Evolutionary conservation across 2,113 vertebrate species (phyloP), one percentile per base, ranked within the genome.

Genomic region (Hemibagrus wyckioides): DNA sequence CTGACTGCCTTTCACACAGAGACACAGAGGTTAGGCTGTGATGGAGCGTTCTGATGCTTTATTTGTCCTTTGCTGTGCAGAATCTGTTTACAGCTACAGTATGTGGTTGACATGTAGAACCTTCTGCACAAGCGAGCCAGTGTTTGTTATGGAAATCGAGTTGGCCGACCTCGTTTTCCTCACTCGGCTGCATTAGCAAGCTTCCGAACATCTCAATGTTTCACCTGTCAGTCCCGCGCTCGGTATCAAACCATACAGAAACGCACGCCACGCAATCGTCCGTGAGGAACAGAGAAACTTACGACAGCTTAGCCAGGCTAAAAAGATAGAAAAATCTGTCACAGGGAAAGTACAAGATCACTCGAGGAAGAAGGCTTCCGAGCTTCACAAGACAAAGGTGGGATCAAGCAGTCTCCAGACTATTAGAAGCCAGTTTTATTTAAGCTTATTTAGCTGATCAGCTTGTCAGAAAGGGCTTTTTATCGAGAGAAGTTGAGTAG

Each of bases 1-100:
- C 92, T 95, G 92, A 81, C 87, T 87, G 90, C 89, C 94, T 96
- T 95, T 96, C 94, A 95, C 94, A 93, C 94, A 92, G 91, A 48
- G 86, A 95, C 95, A 93, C 94, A 92, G 91, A 48, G 86, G 61
- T 67, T 69, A 80, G 36, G 54, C 84, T 54, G 44, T 85, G 76
- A 87, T 87, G 79, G 82, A 87, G 57, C 69, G 36, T 52, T 84
- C 15, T 61, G 39, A 48, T 83, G 36, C 54, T 87, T 86, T 63
- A 79, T 90, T 86, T 77, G 89, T 89, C 83, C 88, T 91, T 83
- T 80, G 79, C 85, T 21, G 28, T 50, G 44, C 23, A 54, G 61
- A 71, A 48, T 44, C 81, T 86, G 65, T 69, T 79, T 57, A 56
- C 48, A 65, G 76, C 41, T 52, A 9, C 30, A 1, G 14, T 83